Conservation (phyloP, 1,140 invertebrate species). For the Rhopalosiphum padi region DNA sequence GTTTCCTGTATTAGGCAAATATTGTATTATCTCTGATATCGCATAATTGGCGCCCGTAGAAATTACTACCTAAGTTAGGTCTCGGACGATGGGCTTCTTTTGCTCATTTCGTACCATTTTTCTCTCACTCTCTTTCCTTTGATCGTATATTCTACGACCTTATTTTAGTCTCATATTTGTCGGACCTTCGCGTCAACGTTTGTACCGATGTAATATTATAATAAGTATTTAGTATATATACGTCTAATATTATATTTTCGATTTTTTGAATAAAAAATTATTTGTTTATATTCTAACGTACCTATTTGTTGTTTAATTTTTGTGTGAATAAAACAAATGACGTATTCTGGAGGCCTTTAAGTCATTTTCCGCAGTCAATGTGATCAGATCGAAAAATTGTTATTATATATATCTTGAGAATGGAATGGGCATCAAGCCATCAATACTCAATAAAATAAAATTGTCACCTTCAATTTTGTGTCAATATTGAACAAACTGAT, state of each 20-base stretch:
- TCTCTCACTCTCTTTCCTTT: not conserved
- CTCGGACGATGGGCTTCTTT: not conserved
- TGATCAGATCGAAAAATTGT: too few species aligned
- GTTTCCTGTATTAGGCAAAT: not conserved
- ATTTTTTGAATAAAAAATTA: not conserved
- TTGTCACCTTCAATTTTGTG: too few species aligned
- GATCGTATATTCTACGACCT: not conserved
- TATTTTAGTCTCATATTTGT: not conserved
- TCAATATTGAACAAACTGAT: too few species aligned
- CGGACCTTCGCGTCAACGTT: not conserved
- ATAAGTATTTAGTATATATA: not conserved
- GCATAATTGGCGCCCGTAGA: not conserved
- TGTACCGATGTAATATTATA: not conserved
- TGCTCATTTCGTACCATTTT: not conserved
- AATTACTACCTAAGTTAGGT: not conserved
- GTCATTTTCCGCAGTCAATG: too few species aligned
- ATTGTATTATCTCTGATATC: not conserved
- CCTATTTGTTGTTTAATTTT: too few species aligned
- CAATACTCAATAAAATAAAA: too few species aligned
- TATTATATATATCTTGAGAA: too few species aligned
- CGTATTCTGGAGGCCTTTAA: too few species aligned
- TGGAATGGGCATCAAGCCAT: too few species aligned
- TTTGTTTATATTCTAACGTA: not conserved
- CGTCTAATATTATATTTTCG: not conserved
- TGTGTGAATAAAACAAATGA: too few species aligned